Evolutionary conservation across 2,797 vertebrate genomes (phyloP).

Genomic region (Poeciliopsis gracilis): DNA sequence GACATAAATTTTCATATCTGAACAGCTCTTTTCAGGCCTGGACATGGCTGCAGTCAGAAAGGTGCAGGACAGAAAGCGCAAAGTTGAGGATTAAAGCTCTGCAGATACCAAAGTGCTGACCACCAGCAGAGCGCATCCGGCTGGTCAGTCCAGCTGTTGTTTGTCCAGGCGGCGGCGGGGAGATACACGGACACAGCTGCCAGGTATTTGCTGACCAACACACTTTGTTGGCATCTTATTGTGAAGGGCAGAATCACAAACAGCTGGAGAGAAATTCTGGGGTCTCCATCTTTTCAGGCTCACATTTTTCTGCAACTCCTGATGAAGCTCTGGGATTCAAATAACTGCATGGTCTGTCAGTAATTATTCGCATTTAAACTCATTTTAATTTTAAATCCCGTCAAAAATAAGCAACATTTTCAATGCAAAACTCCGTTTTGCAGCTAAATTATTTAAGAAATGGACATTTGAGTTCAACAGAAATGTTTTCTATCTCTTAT

Average conservation of each 20-base stretch:
- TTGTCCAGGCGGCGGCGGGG: slow-evolving; percentile 68
- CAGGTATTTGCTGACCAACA: slow-evolving; percentile 77
- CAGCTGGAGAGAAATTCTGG: slow-evolving; percentile 4
- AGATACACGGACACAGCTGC: slow-evolving; percentile 68
- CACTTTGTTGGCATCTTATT: slow-evolving; percentile 70
- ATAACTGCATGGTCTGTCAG: not conserved
- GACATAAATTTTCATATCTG: slow-evolving; percentile 49
- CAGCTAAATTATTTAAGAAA: not conserved
- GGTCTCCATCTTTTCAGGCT: not conserved
- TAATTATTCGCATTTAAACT: not conserved
- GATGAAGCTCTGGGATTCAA: not conserved
- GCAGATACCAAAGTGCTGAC: slow-evolving; percentile 68
- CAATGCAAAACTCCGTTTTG: not conserved
- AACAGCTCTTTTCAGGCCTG: slow-evolving; percentile 52
- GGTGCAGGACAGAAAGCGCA: slow-evolving; percentile 41
- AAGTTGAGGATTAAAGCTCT: slow-evolving; percentile 64
- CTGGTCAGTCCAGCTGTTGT: slow-evolving; percentile 50
- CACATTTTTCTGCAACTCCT: not conserved
- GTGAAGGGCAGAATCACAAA: slow-evolving; percentile 56
- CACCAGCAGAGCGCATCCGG: slow-evolving; percentile 23
- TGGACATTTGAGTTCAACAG: no score
- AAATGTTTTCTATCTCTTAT: not conserved
- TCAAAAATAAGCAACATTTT: not conserved
- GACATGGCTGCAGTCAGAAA: slow-evolving; percentile 48
- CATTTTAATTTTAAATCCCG: no score